These are phyloP conservation scores for Pentamera pediparva DNA, from an alignment of 53 echinoderm and acorn worm species.

Conservation along the genomic window DNA sequence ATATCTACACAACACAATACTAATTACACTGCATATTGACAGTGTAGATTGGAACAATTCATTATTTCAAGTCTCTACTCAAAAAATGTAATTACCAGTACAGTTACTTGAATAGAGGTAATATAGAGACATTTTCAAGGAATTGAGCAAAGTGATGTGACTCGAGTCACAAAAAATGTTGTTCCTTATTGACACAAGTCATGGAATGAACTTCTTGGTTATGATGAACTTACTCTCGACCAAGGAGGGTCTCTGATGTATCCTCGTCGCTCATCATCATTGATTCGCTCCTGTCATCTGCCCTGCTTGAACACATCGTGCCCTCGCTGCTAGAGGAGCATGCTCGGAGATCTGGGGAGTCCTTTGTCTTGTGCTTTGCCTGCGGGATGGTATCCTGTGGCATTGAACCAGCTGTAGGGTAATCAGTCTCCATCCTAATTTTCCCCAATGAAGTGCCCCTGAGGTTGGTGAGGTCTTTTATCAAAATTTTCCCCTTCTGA, in stretches of 20 bases:
- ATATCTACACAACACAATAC: too few species aligned
- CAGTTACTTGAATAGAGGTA: not conserved
- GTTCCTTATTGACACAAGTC: not conserved
- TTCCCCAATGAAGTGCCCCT: not conserved
- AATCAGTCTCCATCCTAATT: not conserved
- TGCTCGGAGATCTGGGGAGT: conserved; percentile 27
- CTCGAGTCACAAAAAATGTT: too few species aligned
- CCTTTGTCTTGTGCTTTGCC: too few species aligned
- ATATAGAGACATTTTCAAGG: not conserved
- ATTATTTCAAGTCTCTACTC: too few species aligned
- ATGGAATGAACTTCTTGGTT: not conserved
- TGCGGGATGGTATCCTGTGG: too few species aligned
- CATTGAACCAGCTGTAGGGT: too few species aligned
- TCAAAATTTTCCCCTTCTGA: too few species aligned
- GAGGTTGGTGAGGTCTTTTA: too few species aligned
- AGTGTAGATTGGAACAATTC: too few species aligned
- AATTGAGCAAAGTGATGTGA: not conserved
- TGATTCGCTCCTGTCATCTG: conserved; percentile 58
- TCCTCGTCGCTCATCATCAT: conserved; percentile 44
- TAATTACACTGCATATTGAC: too few species aligned
- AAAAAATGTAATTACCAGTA: too few species aligned
- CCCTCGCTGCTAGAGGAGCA: conserved; percentile 77
- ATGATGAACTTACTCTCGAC: conserved; percentile 36
- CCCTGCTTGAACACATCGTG: conserved; percentile 45
- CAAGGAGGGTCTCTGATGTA: not conserved